Evolutionary conservation across 2,113 vertebrate genomes (phyloP).

Genomic region (Potamarius usumacintae): DNA sequence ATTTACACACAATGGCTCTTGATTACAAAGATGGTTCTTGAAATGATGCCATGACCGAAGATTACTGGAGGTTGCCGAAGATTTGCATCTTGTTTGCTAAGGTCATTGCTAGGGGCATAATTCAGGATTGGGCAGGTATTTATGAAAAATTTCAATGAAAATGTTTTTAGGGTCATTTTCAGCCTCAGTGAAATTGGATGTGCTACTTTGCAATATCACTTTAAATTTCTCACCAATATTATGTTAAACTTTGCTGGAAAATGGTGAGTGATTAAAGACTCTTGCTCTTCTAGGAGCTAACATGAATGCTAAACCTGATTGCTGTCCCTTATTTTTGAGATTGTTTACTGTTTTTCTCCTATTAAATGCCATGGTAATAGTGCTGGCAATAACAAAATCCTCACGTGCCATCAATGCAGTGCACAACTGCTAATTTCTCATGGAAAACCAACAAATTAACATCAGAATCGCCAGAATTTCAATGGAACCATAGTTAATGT

Average conservation of each 20-base stretch:
- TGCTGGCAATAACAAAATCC: not conserved
- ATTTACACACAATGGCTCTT: no score
- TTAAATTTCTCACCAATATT: not conserved
- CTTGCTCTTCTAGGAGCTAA: not conserved
- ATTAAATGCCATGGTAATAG: not conserved
- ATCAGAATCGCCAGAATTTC: not conserved
- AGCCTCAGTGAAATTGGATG: no score
- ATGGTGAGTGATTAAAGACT: not conserved
- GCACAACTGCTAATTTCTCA: not conserved
- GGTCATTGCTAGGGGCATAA: no score
- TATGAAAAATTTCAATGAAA: no score
- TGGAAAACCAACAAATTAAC: not conserved
- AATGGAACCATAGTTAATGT: not conserved
- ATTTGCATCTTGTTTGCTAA: no score
- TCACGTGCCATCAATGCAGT: not conserved
- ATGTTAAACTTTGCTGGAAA: not conserved
- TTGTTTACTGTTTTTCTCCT: not conserved
- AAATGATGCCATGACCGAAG: no score
- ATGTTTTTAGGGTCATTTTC: no score
- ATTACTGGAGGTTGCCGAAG: no score
- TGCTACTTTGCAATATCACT: no score
- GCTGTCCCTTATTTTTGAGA: not conserved
- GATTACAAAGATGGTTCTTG: no score
- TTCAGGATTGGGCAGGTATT: no score
- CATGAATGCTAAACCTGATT: not conserved